Conservation (phyloP, 2,888 invertebrate genomes). For the Drosophila lutescens region DNA sequence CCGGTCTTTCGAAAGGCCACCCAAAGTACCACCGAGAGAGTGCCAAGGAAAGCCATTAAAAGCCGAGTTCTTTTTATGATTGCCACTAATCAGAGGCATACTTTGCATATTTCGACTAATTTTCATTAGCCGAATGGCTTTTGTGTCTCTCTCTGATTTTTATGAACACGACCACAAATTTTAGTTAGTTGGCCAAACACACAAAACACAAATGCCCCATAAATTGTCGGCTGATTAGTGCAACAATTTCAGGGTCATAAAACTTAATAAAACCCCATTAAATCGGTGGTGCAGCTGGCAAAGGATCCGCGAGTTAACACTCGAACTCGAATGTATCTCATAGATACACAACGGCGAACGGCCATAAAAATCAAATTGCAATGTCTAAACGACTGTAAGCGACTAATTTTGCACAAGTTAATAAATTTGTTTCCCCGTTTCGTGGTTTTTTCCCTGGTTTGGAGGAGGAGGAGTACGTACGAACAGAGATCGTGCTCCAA, state of each 20-base stretch:
- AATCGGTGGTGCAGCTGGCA: slow-evolving; percentile 16
- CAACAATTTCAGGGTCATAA: slow-evolving; percentile 71
- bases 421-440: slow-evolving; percentile 61
- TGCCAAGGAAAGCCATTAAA: slow-evolving; percentile 36
- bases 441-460: background rate
- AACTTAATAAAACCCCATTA: slow-evolving; percentile 54
- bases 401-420: slow-evolving; percentile 78
- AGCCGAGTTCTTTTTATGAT: slow-evolving; percentile 58
- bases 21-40: slow-evolving; percentile 21
- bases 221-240: slow-evolving; percentile 75
- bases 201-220: slow-evolving; percentile 61
- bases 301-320: slow-evolving; percentile 20
- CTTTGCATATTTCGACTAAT: slow-evolving; percentile 70
- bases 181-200: slow-evolving; percentile 53
- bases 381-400: slow-evolving; percentile 77
- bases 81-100: slow-evolving; percentile 71
- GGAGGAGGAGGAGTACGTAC: slow-evolving; percentile 9
- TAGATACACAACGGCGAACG: slow-evolving; percentile 57
- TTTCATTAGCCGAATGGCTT: slow-evolving; percentile 27
- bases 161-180: slow-evolving; percentile 48
- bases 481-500: slow-evolving; percentile 48
- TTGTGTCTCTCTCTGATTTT: slow-evolving; percentile 33
- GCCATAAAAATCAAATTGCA: slow-evolving; percentile 79
- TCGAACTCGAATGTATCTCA: slow-evolving; percentile 54
- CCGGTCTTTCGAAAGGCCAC: slow-evolving; percentile 19